Conservation (phyloP, 2,113 vertebrate species). For the Rattus rattus region DNA sequence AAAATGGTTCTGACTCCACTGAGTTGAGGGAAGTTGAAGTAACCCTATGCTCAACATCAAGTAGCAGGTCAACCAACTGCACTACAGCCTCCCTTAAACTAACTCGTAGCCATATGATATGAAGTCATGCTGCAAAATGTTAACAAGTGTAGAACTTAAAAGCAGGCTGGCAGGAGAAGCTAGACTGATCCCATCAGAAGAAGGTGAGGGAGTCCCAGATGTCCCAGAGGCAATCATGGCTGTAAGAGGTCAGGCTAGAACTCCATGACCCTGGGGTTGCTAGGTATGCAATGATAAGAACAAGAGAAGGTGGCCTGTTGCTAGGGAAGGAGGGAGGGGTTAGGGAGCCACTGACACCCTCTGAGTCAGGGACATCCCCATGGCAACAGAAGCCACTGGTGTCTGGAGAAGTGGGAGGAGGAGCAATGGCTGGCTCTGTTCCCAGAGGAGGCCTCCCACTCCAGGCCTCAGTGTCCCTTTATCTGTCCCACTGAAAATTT, state of each 20-base stretch:
- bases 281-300: slow-evolving; percentile 66
- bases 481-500: slow-evolving; percentile 66
- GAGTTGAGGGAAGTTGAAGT: slow-evolving; percentile 28
- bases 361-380: slow-evolving; percentile 74
- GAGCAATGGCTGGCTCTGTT: slow-evolving; percentile 72
- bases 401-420: slow-evolving; percentile 75
- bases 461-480: slow-evolving; percentile 70
- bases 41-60: slow-evolving; percentile 30
- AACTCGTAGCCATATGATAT: neutral
- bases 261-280: slow-evolving; percentile 27
- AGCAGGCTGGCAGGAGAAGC: neutral
- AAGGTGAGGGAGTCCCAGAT: neutral
- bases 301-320: slow-evolving; percentile 76
- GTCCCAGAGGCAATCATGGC: neutral
- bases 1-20: slow-evolving; percentile 49
- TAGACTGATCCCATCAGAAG: neutral
- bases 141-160: slow-evolving; percentile 7
- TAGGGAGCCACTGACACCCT: slow-evolving; percentile 69
- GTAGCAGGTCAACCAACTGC: neutral
- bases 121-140: slow-evolving; percentile 40
- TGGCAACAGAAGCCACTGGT: slow-evolving; percentile 73
- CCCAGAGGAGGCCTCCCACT: slow-evolving; percentile 78
- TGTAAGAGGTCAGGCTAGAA: slow-evolving; percentile 31
- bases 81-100: neutral
- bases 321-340: slow-evolving; percentile 70